Conservation (phyloP, 2,797 vertebrate species). For the Sebastes matsubarae region DNA sequence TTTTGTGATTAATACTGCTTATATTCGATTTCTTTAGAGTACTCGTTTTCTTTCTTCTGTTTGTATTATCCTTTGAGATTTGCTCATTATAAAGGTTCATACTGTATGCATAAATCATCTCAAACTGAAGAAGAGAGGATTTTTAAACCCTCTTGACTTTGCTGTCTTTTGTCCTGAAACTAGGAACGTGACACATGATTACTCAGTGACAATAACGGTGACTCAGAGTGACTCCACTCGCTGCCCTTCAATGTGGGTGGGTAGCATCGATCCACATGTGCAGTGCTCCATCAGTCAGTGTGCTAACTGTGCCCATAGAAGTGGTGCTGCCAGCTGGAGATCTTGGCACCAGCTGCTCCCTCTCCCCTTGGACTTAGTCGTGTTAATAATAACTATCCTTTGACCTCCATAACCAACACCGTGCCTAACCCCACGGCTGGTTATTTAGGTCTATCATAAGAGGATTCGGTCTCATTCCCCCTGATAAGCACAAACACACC, state of each 20-base stretch:
- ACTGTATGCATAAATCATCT: neutral
- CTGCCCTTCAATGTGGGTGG: slow-evolving; percentile 19
- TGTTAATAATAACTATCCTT: slow-evolving; percentile 43
- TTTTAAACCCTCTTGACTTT: neutral
- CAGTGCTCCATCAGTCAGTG: slow-evolving; percentile 1
- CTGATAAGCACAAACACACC: slow-evolving; percentile 35
- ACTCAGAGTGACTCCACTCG: slow-evolving; percentile 23
- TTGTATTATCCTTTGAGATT: neutral
- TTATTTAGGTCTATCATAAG: slow-evolving; percentile 56
- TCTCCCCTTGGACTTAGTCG: slow-evolving; percentile 21
- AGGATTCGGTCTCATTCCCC: slow-evolving; percentile 50
- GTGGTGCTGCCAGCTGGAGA: slow-evolving; percentile 2
- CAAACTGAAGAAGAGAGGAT: neutral
- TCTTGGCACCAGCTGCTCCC: slow-evolving; percentile 43
- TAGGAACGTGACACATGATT: slow-evolving; percentile 22
- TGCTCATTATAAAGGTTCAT: neutral
- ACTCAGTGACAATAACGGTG: slow-evolving; percentile 7
- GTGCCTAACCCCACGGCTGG: slow-evolving; percentile 23
- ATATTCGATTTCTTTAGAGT: neutral
- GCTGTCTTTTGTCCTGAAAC: slow-evolving; percentile 14
- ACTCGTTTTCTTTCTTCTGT: neutral
- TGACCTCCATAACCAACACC: slow-evolving; percentile 46
- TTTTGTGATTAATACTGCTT: neutral
- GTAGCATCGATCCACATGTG: slow-evolving; percentile 20
- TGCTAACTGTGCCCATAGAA: neutral